These are phyloP conservation scores for Portunus trituberculatus DNA, from an alignment of 1,140 invertebrate species.

Conservation along the genomic window DNA sequence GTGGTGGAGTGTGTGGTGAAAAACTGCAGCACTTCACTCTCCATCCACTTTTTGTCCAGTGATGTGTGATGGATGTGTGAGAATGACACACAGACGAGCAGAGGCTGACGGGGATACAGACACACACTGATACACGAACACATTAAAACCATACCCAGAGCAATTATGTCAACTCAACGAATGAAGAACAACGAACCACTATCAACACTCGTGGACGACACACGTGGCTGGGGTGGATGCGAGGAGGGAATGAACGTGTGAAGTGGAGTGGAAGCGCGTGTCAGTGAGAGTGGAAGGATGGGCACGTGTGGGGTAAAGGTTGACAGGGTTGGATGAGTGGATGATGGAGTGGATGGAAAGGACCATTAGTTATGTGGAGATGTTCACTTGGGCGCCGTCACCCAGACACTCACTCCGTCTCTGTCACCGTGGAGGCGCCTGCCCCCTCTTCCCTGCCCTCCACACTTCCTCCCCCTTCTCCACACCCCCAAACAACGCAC, in stretches of 20 bases:
- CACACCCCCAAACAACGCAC: background rate
- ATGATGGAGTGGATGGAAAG: conserved; percentile 11
- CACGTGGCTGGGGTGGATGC: background rate
- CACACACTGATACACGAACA: background rate
- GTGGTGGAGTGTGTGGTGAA: background rate
- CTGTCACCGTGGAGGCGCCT: background rate
- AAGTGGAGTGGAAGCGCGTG: background rate
- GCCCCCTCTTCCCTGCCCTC: background rate
- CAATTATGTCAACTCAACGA: background rate
- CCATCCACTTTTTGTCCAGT: background rate
- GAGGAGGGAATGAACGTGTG: background rate
- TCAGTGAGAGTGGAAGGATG: background rate
- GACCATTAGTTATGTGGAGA: background rate
- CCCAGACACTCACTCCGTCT: background rate
- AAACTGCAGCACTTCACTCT: background rate
- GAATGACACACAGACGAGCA: background rate
- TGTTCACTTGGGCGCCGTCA: background rate
- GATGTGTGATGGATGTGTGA: background rate
- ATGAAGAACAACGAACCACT: background rate
- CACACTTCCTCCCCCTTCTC: background rate
- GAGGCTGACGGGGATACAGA: background rate
- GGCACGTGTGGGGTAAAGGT: background rate
- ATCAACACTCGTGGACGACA: background rate
- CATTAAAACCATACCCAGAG: background rate
- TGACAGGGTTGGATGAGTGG: conserved; percentile 17